These are phyloP conservation scores for Tetrao urogallus DNA, from an alignment of 2,113 vertebrate genomes.

Conservation along the genomic window DNA sequence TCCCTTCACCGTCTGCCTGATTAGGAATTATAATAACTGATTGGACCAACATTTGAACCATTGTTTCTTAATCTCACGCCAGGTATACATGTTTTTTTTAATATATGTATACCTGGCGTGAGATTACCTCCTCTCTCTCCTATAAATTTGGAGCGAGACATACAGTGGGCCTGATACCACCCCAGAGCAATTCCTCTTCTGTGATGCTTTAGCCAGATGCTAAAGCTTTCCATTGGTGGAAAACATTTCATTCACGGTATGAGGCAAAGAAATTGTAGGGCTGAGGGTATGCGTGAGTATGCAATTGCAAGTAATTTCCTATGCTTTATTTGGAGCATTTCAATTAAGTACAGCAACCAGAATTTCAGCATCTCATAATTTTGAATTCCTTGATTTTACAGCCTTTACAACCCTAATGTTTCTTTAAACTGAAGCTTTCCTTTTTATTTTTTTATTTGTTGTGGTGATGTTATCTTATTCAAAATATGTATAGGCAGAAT, in stretches of 20 bases:
- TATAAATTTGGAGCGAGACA: no score
- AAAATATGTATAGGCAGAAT: neutral
- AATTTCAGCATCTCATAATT: neutral
- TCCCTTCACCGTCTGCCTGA: no score
- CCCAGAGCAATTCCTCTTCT: neutral
- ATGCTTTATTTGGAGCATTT: neutral
- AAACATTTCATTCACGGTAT: neutral
- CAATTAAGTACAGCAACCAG: slow-evolving; percentile 14
- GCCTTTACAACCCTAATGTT: neutral
- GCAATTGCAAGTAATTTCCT: neutral
- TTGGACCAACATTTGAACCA: no score
- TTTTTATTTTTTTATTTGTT: neutral
- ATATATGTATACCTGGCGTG: no score
- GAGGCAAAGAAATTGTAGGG: neutral
- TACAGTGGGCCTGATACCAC: neutral
- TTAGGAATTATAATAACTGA: no score
- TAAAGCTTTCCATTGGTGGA: neutral
- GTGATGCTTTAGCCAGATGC: neutral
- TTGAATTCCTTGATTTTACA: neutral
- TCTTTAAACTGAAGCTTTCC: neutral
- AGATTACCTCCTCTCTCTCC: no score
- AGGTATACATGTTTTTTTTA: no score
- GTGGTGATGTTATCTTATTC: neutral
- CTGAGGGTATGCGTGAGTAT: neutral
- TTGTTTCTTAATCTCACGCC: no score